Conservation (phyloP, 2,113 vertebrate species). For the Gulo gulo region DNA sequence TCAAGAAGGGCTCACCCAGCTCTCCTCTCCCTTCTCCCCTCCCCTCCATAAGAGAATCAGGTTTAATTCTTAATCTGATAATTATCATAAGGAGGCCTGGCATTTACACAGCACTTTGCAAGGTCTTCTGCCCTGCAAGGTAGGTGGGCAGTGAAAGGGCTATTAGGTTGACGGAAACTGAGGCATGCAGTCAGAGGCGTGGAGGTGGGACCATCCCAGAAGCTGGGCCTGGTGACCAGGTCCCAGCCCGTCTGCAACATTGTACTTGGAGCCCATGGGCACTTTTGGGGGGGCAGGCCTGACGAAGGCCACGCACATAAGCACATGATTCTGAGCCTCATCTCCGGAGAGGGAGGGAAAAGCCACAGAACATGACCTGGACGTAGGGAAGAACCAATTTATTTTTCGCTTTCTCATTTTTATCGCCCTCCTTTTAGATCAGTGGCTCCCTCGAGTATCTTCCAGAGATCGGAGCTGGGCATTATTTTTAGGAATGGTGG, state of each 20-base stretch:
- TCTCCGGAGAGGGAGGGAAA: not conserved
- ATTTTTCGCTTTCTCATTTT: conserved; percentile 73
- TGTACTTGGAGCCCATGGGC: not conserved
- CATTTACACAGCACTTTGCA: not conserved
- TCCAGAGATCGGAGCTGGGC: conserved; percentile 35
- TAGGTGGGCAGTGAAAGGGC: not conserved
- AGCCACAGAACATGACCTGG: conserved; percentile 18
- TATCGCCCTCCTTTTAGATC: conserved; percentile 65
- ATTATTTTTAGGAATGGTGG: conserved; percentile 67
- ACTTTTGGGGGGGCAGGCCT: not conserved
- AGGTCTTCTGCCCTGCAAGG: not conserved
- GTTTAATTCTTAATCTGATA: conserved; percentile 54
- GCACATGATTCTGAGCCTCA: not conserved
- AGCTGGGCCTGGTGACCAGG: not conserved
- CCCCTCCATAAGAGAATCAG: conserved; percentile 17
- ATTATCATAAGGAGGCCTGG: conserved; percentile 43
- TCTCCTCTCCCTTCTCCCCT: not conserved
- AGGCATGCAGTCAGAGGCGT: not conserved
- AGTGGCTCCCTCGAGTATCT: conserved; percentile 64
- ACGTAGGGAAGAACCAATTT: conserved; percentile 38
- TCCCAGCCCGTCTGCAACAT: not conserved
- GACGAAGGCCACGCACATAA: not conserved
- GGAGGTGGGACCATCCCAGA: not conserved
- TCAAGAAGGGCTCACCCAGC: conserved; percentile 26
- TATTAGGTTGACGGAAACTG: not conserved